A percentile compares a stretch with the other conserved stretches of the same genome.
phyloP scores from a whole-genome alignment of 2,113 vertebrate species.

The Hippocampus guttulatus region DNA sequence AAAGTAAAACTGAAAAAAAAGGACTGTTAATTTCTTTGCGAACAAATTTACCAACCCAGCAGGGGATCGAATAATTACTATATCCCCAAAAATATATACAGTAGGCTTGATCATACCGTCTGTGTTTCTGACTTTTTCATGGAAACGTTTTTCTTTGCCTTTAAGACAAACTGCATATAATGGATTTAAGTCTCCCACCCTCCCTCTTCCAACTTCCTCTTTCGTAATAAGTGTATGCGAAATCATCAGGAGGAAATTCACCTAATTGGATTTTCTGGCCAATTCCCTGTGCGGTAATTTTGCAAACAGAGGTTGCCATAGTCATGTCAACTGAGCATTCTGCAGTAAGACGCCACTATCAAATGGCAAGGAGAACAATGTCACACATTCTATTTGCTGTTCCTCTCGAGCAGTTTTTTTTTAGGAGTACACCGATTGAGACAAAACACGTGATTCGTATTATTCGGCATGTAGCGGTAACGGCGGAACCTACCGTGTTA shows the following conservation, averaged over 20 bases:
- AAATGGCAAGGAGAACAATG: conserved; percentile 47
- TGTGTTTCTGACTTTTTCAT: conserved; percentile 16
- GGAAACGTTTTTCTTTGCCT: conserved; percentile 36
- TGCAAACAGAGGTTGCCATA: conserved; percentile 57
- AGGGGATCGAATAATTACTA: neutral
- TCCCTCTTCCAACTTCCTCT: conserved; percentile 14
- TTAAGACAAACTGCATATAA: conserved; percentile 43
- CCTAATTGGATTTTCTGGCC: conserved; percentile 64
- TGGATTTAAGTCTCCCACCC: conserved; percentile 17
- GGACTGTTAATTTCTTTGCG: neutral
- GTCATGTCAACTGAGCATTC: conserved; percentile 36
- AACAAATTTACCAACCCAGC: neutral
- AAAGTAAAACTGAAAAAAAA: neutral
- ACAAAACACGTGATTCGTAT: neutral
- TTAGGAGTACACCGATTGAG: neutral
- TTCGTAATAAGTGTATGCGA: conserved; percentile 52
- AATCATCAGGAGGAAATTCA: conserved; percentile 68
- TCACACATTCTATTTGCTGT: conserved; percentile 54
- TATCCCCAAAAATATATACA: too few relatives aligned
- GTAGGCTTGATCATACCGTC: neutral
- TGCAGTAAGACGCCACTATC: conserved; percentile 39
- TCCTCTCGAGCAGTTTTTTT: conserved; percentile 29
- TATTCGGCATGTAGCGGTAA: neutral
- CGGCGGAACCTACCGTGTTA: conserved; percentile 82
- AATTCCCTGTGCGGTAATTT: conserved; percentile 45